Base-by-base conservation (phyloP, 1,140 invertebrate genomes). In the Meloidogyne floridensis region DNA sequence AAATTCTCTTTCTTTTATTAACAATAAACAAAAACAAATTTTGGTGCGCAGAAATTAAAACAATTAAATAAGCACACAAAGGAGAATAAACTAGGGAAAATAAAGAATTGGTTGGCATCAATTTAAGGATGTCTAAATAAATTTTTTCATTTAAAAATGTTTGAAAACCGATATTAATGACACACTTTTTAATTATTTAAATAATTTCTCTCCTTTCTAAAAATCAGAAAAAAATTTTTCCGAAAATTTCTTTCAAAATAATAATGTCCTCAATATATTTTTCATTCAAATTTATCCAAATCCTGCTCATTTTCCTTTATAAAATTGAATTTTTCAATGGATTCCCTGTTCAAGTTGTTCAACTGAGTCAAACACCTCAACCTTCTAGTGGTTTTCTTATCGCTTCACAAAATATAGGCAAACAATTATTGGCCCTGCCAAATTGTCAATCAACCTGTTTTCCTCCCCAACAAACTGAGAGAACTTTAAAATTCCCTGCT, bases 11-110 rank as follows among this genome's bases (percentile, higher is more conserved):
- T n/a, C n/a, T 65, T 65, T 65, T 65, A n/a, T 6, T 6, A 47
- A 47, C 47, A n/a, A 65, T 65, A 65, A 65, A 65, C 59, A 65
- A 65, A 65, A 65, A 65, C 15, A 59, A 59, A 59, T 59, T n/a
- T 65, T 65, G 4, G 15, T 65, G 47, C 47, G 47, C 47, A 47
- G 7, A n/a, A 65, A 65, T 65, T 65, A n/a, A n/a, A 65, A 65
- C 59, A 65, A 65, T n/a, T 6, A 65, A 65, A 65, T 47, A 15
- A 15, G 3, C 13, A 56, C 3, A 59, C 13, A 59, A 59, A 15
- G 2, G 59, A 65, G 6, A 59, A 59, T 59, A 65, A 65, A 65
- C 15, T n/a, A n/a, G 5, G 59, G n/a, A 15, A 47, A 47, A 32
- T 4, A 47, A 47, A 47, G 47, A 8, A 4, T 6, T 47, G 47